Conservation (phyloP, 2,797 vertebrate genomes). For the Malacoraja senta region DNA sequence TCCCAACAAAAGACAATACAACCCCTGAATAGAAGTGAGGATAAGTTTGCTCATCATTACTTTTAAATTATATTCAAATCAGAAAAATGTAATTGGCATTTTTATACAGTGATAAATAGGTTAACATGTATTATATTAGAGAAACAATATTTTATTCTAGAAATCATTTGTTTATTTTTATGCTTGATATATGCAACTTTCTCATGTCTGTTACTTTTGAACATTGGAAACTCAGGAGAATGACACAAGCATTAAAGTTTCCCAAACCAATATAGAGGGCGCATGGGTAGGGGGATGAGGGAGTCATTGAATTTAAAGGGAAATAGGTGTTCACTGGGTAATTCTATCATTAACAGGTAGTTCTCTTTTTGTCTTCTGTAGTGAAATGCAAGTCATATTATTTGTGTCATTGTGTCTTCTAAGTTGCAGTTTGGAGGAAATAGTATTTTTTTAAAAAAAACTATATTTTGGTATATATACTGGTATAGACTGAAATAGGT, state of each 20-base stretch:
- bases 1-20: too few relatives aligned
- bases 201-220: background rate
- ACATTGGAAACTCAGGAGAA: background rate
- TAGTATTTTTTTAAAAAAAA: background rate
- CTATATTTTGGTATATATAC: too few relatives aligned
- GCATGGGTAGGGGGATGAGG: background rate
- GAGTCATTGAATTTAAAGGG: background rate
- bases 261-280: background rate
- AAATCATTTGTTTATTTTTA: background rate
- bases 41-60: background rate
- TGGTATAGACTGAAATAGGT: too few relatives aligned
- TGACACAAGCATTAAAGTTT: background rate
- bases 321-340: background rate
- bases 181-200: background rate
- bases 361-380: background rate
- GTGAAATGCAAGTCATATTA: background rate
- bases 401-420: background rate
- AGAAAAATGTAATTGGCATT: background rate
- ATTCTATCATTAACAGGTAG: background rate
- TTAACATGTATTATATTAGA: background rate
- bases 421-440: background rate
- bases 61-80: background rate
- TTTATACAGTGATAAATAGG: background rate
- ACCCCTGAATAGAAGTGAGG: too few relatives aligned
- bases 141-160: background rate